A percentile compares a stretch with the other conserved stretches of the same genome.
phyloP scores from a whole-genome alignment of 1,140 invertebrate species.

The Zaprionus capensis region DNA sequence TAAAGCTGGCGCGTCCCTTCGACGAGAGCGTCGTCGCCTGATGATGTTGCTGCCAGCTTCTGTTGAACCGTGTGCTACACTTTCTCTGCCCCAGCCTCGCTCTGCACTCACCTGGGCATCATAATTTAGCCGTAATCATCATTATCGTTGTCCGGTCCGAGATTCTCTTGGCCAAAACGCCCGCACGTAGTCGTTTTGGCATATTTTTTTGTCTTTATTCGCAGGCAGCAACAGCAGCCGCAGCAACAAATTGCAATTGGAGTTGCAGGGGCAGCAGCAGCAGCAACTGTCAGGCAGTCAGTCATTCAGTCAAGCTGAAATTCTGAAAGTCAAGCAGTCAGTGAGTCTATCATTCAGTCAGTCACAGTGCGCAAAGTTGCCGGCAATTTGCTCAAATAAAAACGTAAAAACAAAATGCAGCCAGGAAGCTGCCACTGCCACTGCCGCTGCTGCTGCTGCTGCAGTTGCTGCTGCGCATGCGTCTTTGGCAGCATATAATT shows the following conservation, averaged over 20 bases:
- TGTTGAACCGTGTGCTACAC: slow-evolving; percentile 75
- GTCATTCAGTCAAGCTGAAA: slow-evolving; percentile 68
- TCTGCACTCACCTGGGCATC: slow-evolving; percentile 71
- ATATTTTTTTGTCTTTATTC: slow-evolving; percentile 35
- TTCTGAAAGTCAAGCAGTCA: slow-evolving; percentile 66
- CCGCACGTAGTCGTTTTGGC: slow-evolving; percentile 77
- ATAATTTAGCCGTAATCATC: slow-evolving; percentile 84
- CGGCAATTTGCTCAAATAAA: slow-evolving; percentile 82
- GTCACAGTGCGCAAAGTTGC: slow-evolving; percentile 78
- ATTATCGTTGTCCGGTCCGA: slow-evolving; percentile 74
- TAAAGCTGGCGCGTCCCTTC: slow-evolving; percentile 54
- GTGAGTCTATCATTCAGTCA: slow-evolving; percentile 82
- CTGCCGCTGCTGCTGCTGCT: slow-evolving; percentile 7
- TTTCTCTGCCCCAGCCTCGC: slow-evolving; percentile 61
- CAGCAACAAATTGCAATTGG: slow-evolving; percentile 53
- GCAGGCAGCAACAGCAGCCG: slow-evolving; percentile 25
- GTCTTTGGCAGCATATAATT: slow-evolving; percentile 82
- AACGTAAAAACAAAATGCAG: slow-evolving; percentile 75
- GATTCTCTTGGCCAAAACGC: slow-evolving; percentile 72
- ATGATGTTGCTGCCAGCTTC: slow-evolving; percentile 79
- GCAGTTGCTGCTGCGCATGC: slow-evolving; percentile 63
- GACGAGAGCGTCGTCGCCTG: slow-evolving; percentile 40
- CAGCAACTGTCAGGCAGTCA: slow-evolving; percentile 55
- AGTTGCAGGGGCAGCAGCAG: slow-evolving; percentile 15
- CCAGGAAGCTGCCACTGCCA: slow-evolving; percentile 56